Conservation (phyloP, 2,113 vertebrate species). For the Myrmophylax atrothorax region DNA sequence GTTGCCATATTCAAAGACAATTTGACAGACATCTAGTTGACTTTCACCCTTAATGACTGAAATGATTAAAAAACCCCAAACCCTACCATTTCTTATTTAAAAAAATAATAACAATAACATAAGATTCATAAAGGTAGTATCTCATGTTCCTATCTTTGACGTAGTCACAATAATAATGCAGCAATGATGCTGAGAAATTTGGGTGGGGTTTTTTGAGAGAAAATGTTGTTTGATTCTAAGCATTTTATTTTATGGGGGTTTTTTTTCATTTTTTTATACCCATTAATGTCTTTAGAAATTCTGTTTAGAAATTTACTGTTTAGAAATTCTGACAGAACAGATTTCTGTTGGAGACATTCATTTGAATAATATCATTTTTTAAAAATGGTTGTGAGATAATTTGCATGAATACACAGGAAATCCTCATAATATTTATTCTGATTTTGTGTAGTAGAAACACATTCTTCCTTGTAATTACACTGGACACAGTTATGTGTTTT, state of each 20-base stretch:
- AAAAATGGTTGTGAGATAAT: fast-evolving
- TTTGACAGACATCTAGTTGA: fast-evolving
- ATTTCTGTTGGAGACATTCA: not conserved
- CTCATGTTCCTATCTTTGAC: not conserved
- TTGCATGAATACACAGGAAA: not conserved
- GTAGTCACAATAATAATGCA: not conserved
- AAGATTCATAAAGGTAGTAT: not conserved
- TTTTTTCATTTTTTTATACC: not conserved
- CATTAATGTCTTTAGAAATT: not conserved
- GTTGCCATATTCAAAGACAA: not conserved
- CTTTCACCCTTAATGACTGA: not conserved
- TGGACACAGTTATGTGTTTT: not conserved
- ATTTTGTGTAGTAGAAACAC: not conserved
- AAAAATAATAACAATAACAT: not conserved
- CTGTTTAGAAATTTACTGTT: not conserved
- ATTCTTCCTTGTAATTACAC: not conserved
- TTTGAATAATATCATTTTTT: not conserved
- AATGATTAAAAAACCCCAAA: not conserved
- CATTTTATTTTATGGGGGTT: fast-evolving
- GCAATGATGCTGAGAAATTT: not conserved
- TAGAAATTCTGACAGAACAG: not conserved
- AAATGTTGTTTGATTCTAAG: fast-evolving
- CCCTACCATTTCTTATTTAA: not conserved
- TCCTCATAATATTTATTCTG: not conserved
- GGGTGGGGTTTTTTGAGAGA: not conserved